These are phyloP conservation scores for Cariama cristata DNA, from an alignment of 2,113 vertebrate species.

Conservation along the genomic window DNA sequence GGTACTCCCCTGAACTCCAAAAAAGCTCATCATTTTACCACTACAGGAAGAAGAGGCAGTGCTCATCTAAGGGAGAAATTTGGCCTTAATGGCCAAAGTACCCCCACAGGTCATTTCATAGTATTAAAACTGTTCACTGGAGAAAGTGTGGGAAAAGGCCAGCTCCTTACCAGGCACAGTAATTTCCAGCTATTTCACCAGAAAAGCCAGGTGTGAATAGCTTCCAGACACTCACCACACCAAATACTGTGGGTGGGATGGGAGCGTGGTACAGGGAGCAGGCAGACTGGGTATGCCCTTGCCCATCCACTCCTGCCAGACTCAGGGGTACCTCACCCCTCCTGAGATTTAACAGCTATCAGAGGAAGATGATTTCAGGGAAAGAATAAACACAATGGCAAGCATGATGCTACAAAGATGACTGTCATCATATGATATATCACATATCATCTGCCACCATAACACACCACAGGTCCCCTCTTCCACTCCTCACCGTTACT, in stretches of 20 bases:
- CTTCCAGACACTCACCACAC: background rate
- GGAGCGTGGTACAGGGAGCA: fast-evolving
- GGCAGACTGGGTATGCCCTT: background rate
- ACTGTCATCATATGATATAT: background rate
- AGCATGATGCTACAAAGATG: background rate
- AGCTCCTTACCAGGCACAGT: background rate
- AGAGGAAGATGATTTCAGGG: background rate
- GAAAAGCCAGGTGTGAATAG: background rate
- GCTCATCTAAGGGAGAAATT: background rate
- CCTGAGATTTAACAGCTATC: background rate
- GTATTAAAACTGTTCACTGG: background rate
- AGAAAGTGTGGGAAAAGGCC: background rate
- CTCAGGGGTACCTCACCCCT: background rate
- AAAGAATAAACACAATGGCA: background rate
- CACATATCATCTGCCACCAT: fast-evolving
- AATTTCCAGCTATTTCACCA: background rate
- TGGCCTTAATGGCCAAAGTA: background rate
- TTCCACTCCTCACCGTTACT: background rate
- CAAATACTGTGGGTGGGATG: background rate
- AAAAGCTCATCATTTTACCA: background rate
- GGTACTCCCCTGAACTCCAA: background rate
- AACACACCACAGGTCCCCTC: background rate
- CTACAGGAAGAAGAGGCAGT: background rate
- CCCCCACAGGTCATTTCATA: background rate
- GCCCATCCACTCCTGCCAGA: background rate